These are phyloP conservation scores for Fragum sueziense DNA, from an alignment of 2,888 invertebrate species.

Conservation along the genomic window DNA sequence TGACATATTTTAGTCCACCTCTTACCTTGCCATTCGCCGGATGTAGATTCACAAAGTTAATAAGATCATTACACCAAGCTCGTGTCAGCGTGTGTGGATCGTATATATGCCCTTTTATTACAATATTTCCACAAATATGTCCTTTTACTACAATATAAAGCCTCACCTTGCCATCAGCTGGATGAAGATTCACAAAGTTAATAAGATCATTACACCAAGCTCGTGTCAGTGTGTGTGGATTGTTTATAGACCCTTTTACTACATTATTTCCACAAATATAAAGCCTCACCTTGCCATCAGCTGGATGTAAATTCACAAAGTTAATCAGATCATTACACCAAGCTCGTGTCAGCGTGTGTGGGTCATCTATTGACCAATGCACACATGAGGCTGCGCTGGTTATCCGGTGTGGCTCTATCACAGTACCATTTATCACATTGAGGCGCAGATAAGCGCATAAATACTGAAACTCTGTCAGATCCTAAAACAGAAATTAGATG, in stretches of 20 bases:
- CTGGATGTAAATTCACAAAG: constrained; percentile 85
- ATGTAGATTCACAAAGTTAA: constrained; percentile 84
- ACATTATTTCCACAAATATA: no score
- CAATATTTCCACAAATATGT: no score
- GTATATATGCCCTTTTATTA: no score
- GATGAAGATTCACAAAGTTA: constrained; percentile 85
- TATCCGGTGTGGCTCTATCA: constrained; percentile 34
- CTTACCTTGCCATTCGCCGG: constrained; percentile 84
- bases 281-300: constrained; percentile 84
- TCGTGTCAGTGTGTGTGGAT: constrained; percentile 82
- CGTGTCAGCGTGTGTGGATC: constrained; percentile 82
- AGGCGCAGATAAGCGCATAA: constrained; percentile 72
- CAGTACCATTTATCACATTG: constrained; percentile 39
- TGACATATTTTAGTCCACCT: no score
- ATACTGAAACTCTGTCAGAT: constrained; percentile 72
- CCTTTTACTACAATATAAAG: no score
- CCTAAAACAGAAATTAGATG: no score
- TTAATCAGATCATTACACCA: constrained; percentile 89
- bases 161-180: constrained; percentile 84
- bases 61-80: constrained; percentile 88
- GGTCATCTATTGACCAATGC: constrained; percentile 73
- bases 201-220: constrained; percentile 89
- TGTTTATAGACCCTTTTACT: constrained; percentile 73
- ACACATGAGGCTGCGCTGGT: constrained; percentile 69
- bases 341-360: constrained; percentile 83